Evolutionary conservation across 1,140 invertebrate species (phyloP).

Genomic region (Pseudachorutes palmiensis): DNA sequence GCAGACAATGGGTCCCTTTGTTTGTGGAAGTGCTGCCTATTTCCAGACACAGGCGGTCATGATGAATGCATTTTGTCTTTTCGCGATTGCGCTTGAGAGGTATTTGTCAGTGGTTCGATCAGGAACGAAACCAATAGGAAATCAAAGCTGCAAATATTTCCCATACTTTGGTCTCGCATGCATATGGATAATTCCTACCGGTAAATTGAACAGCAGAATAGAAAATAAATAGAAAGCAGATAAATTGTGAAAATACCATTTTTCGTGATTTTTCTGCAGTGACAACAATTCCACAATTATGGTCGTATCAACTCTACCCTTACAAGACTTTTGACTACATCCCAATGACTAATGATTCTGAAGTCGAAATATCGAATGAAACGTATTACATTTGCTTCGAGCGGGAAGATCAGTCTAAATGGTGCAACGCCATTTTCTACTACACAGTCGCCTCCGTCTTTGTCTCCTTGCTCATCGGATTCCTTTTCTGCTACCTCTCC

Average conservation of each 20-base stretch:
- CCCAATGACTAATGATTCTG: neutral
- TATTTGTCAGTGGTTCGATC: slow-evolving; percentile 25
- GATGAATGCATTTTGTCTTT: slow-evolving; percentile 28
- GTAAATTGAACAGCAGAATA: no score
- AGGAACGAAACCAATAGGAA: neutral
- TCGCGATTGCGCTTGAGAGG: slow-evolving; percentile 30
- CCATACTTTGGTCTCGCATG: neutral
- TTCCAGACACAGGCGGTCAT: slow-evolving; percentile 20
- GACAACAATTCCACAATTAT: slow-evolving; percentile 13
- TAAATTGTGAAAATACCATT: neutral
- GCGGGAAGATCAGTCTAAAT: neutral
- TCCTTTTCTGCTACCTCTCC: slow-evolving; percentile 31
- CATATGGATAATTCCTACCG: slow-evolving; percentile 23
- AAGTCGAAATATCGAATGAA: neutral
- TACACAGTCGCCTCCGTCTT: slow-evolving; percentile 8
- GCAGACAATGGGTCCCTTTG: slow-evolving; percentile 22
- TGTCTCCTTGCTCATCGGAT: slow-evolving; percentile 6
- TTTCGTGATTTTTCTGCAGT: slow-evolving; percentile 8
- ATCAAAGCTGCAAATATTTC: neutral
- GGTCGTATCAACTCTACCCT: slow-evolving; percentile 12
- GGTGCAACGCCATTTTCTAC: neutral
- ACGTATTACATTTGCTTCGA: slow-evolving; percentile 17
- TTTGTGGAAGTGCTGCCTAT: slow-evolving; percentile 19
- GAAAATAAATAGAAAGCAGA: neutral
- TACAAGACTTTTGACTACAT: neutral